Conservation (phyloP, 2,797 vertebrate species). For the Acanthis flammea region DNA sequence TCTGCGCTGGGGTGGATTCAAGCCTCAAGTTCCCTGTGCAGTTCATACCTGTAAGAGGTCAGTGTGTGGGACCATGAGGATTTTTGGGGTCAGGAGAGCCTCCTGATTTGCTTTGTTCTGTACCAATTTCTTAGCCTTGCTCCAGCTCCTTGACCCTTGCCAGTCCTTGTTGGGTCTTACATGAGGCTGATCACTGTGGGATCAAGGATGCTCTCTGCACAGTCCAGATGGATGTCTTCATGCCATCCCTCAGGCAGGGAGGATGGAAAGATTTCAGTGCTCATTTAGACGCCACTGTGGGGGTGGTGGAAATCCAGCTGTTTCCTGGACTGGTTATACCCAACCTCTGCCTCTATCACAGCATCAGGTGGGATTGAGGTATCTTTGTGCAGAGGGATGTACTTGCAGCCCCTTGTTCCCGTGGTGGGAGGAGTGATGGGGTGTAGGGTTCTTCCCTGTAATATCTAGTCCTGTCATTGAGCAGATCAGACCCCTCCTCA, state of each 20-base stretch:
- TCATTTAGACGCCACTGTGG: not conserved
- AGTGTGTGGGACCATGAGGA: not conserved
- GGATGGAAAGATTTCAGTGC: not conserved
- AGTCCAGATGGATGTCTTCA: not conserved
- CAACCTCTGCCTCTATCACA: not conserved
- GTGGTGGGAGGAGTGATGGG: not conserved
- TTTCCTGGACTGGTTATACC: not conserved
- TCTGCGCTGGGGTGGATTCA: not conserved
- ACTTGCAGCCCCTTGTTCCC: not conserved
- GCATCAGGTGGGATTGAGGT: not conserved
- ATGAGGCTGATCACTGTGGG: not conserved
- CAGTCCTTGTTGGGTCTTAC: not conserved
- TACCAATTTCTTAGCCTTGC: not conserved
- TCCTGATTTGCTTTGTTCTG: not conserved
- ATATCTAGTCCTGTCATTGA: not conserved
- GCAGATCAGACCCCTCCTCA: not conserved
- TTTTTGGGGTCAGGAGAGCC: not conserved
- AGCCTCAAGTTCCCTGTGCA: not conserved
- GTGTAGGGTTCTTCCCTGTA: not conserved
- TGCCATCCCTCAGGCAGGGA: not conserved
- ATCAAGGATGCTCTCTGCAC: not conserved
- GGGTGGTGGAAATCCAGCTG: not conserved
- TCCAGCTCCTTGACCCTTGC: not conserved
- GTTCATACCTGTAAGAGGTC: not conserved
- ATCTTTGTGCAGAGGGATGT: not conserved